Base-by-base conservation (phyloP, 2,888 invertebrate species). In the Saturnia pavonia region DNA sequence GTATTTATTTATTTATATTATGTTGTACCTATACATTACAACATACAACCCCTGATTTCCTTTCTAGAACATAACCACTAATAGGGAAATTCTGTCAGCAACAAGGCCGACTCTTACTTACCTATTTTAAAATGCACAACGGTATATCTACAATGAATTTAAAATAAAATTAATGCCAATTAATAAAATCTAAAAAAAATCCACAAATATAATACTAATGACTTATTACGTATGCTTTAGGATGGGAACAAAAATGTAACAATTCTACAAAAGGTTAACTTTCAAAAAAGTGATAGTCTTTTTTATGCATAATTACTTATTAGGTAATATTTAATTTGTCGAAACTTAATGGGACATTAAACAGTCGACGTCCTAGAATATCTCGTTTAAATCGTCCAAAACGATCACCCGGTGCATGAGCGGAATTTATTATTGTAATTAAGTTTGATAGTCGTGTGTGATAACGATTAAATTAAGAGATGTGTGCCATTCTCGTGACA, bases 391-490 rank as follows among this genome's bases (percentile, higher is more conserved):
- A 68, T 69, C 68, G 65, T 68, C 54, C 54, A 68, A 71, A 66
- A 73, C 68, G 71, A 72, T 71, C 66, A 68, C 70, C 69, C 69
- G 66, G 69, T 67, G 69, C 73, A 76, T 76, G 77, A 76, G 81
- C 73, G 82, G 79, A 85, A 86, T 86, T 85, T 83, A 82, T 85
- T 85, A 84, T 83, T 85, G 86, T 87, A 90, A 87, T 89, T 86
- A 88, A 80, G 77, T 77, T 74, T 76, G 91, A 91, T 91, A 83
- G 88, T 90, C 88, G 90, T 89, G 90, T 85, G 74, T 76, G 91
- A 91, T 91, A 88, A 85, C 79, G 74, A 82, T 76, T 84, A 85
- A 89, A 91, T 90, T 85, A 91, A 91, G 90, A 89, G 88, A 88
- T 86, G 82, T 83, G 80, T 83, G 83, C 78, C 77, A 75, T 74